Evolutionary conservation across 64 coral and sea anemone genomes (phyloP).

Genomic region (Platygyra sinensis): DNA sequence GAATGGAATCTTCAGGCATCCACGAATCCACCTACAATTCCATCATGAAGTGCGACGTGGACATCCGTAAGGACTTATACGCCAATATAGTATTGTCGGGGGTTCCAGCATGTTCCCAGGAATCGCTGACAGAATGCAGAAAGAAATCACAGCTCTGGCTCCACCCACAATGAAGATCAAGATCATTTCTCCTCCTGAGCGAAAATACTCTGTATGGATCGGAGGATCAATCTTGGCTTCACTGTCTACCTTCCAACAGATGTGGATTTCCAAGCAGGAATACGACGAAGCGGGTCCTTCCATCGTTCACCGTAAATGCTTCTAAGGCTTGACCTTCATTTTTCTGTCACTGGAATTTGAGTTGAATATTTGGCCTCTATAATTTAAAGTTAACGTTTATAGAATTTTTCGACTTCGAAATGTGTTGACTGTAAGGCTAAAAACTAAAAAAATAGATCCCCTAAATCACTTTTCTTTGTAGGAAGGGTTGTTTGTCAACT

Average conservation of each 20-base stretch:
- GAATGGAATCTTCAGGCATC: conserved; percentile 79
- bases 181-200: conserved; percentile 77
- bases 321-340: conserved; percentile 8
- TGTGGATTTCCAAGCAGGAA: conserved; percentile 81
- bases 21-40: conserved; percentile 74
- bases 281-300: conserved; percentile 67
- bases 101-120: conserved; percentile 80
- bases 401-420: no score
- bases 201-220: conserved; percentile 82
- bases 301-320: conserved; percentile 40
- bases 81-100: conserved; percentile 78
- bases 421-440: no score
- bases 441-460: no score
- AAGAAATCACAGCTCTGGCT: conserved; percentile 60
- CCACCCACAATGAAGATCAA: conserved; percentile 69
- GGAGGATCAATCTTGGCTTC: conserved; percentile 75
- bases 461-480: no score
- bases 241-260: conserved; percentile 82
- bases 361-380: no score
- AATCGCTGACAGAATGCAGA: conserved; percentile 76
- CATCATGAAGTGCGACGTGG: conserved; percentile 82
- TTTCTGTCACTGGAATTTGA: no score
- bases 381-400: no score
- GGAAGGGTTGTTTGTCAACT: no score
- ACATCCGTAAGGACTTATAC: conserved; percentile 78